These are phyloP conservation scores for Lepus europaeus DNA, from an alignment of 2,113 vertebrate species.

Conservation along the genomic window DNA sequence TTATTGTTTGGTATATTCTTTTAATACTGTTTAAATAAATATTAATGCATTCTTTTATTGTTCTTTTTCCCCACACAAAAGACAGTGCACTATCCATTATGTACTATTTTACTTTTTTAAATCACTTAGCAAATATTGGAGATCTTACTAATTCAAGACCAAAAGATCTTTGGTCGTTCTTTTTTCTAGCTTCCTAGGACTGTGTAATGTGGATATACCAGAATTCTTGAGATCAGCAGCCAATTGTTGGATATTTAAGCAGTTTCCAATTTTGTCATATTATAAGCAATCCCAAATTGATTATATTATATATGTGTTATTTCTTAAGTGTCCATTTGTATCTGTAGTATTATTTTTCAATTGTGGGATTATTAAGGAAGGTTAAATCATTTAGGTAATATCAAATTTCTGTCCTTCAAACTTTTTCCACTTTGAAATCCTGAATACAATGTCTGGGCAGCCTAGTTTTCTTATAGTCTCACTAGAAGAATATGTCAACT, in stretches of 20 bases:
- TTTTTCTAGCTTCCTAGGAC: not conserved
- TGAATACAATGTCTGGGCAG: not conserved
- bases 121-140: not conserved
- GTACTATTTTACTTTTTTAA: not conserved
- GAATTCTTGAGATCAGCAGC: not conserved
- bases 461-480: not conserved
- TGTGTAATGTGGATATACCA: not conserved
- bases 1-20: not conserved
- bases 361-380: not conserved
- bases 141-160: not conserved
- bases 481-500: not conserved
- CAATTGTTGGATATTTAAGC: not conserved
- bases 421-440: not conserved
- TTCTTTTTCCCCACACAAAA: not conserved
- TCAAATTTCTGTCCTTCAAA: not conserved
- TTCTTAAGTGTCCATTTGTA: not conserved
- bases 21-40: not conserved
- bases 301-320: not conserved
- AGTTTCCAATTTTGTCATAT: not conserved
- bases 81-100: not conserved
- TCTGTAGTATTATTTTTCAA: not conserved
- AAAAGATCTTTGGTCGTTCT: not conserved
- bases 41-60: not conserved
- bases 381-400: too few relatives aligned
- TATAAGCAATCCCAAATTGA: not conserved